phyloP scores from a whole-genome alignment of 2,113 vertebrate genomes.

The Bungarus multicinctus region DNA sequence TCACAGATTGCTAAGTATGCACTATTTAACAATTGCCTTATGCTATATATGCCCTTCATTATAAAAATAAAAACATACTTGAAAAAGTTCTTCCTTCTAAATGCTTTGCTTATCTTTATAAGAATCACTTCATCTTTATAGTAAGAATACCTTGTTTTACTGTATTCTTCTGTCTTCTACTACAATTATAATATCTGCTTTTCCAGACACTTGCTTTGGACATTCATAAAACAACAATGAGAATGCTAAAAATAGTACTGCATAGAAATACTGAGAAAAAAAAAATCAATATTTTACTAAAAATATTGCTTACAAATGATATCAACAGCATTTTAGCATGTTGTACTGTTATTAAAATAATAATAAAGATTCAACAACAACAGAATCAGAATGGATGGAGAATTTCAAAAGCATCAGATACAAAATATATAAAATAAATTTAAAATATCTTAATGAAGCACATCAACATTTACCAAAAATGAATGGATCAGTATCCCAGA shows the following conservation, averaged over 20 bases:
- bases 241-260: neutral
- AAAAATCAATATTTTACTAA: neutral
- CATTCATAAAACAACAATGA: neutral
- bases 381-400: neutral
- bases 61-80: conserved; percentile 12
- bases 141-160: neutral
- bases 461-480: conserved; percentile 78
- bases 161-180: neutral
- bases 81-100: conserved; percentile 32
- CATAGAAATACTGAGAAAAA: neutral
- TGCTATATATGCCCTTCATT: neutral
- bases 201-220: neutral
- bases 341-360: neutral
- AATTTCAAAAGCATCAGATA: neutral
- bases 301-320: neutral
- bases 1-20: conserved; percentile 29
- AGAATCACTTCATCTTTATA: neutral
- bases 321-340: neutral
- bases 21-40: conserved; percentile 10
- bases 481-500: conserved; percentile 77
- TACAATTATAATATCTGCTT: neutral
- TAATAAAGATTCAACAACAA: neutral
- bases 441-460: conserved; percentile 53
- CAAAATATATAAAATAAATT: conserved; percentile 17
- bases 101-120: neutral